Evolutionary conservation across 1,140 invertebrate genomes (phyloP).

Genomic region (Cotesia glomerata): DNA sequence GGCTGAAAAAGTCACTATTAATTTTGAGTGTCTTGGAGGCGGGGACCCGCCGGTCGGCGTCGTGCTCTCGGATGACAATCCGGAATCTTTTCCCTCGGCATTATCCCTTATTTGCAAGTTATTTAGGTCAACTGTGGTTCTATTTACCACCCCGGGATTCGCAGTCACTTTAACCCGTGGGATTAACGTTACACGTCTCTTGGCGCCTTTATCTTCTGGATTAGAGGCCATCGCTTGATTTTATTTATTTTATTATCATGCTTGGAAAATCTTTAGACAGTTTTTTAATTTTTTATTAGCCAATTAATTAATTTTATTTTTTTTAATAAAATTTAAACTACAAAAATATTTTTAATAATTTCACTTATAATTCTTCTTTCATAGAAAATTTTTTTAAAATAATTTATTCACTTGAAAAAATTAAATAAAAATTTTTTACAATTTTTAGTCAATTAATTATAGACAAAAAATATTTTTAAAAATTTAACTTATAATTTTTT

Average conservation of each 20-base stretch:
- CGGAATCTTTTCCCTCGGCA: conserved; percentile 52
- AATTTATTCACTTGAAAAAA: too few species aligned
- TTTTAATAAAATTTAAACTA: too few species aligned
- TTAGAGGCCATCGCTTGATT: conserved; percentile 29
- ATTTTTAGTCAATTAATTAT: too few species aligned
- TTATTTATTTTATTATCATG: background rate
- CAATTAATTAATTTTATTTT: too few species aligned
- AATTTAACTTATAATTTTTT: too few species aligned
- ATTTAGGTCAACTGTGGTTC: background rate
- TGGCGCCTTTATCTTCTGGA: conserved; percentile 40
- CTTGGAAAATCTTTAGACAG: too few species aligned
- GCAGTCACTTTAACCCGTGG: conserved; percentile 5
- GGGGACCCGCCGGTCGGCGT: conserved; percentile 58
- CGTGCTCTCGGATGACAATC: conserved; percentile 57
- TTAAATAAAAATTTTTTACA: too few species aligned
- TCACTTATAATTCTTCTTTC: too few species aligned
- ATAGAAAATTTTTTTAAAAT: too few species aligned
- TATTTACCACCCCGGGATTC: conserved; percentile 7
- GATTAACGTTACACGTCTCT: conserved; percentile 34
- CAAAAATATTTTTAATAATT: too few species aligned
- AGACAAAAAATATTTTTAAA: too few species aligned
- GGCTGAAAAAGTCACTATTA: conserved; percentile 24
- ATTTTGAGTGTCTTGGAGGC: conserved; percentile 48
- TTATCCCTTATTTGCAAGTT: conserved; percentile 32
- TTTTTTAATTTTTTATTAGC: too few species aligned